Evolutionary conservation across 23 tunicate genomes (phyloP).

Genomic region (Styela clava): DNA sequence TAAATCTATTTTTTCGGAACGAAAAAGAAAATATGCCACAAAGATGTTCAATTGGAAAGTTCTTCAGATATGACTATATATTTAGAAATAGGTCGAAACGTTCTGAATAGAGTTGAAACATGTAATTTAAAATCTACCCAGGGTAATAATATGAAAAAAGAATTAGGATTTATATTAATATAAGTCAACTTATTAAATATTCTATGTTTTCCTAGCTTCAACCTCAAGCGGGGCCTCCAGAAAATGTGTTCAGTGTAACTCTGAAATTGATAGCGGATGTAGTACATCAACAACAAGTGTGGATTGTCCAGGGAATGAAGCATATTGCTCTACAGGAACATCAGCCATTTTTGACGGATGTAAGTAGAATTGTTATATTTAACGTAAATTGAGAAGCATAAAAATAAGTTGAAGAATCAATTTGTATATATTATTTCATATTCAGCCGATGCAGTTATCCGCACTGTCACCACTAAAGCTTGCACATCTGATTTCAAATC

Average conservation of each 20-base stretch:
- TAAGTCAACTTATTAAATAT: no score
- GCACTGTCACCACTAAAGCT: neutral
- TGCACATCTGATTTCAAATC: neutral
- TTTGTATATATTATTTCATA: no score
- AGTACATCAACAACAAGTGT: conserved; percentile 13
- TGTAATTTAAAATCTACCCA: neutral
- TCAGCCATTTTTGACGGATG: neutral
- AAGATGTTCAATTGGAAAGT: neutral
- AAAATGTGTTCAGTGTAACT: conserved; percentile 26
- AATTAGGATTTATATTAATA: no score
- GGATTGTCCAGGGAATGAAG: conserved; percentile 10
- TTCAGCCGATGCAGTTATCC: neutral
- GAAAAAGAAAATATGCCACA: neutral
- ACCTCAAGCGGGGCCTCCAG: neutral
- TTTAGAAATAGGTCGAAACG: neutral
- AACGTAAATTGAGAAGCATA: no score
- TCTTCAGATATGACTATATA: neutral
- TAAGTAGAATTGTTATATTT: no score
- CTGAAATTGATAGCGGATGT: conserved; percentile 19
- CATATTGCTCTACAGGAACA: neutral
- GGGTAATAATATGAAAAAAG: neutral
- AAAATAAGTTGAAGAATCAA: no score
- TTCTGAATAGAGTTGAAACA: neutral
- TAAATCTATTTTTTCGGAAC: no score
- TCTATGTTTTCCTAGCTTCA: neutral